Evolutionary conservation across 2,888 invertebrate genomes (phyloP), one percentile per base, ranked within the genome.

Genomic region (Orthonychiurus folsomi): DNA sequence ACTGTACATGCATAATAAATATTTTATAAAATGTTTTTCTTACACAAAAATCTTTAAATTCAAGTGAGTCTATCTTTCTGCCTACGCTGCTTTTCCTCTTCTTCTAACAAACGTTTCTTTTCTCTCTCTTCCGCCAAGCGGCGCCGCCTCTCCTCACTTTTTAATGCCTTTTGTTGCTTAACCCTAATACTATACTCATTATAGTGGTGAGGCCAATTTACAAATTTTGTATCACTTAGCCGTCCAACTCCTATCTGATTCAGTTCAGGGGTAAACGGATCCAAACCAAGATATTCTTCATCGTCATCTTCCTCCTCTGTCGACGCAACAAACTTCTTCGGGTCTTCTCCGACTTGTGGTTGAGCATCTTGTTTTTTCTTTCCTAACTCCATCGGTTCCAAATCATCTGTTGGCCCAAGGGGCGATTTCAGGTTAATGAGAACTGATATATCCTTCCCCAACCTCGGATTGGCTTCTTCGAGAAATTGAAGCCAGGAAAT

Each of bases 401-500:
- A 47, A 28, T 69, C 64, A 62, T 72, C 72, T 21, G 72, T 72
- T 12, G 71, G 67, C 21, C 78, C 80, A 21, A 82, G 77, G 5
- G 85, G 84, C 2, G 88, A 84, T 68, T 81, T 82, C 27, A 93
- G 80, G 48, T 86, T 88, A 75, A 96, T 95, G 64, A 94, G 83
- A 53, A 95, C 84, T n/a, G 92, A 88, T 73, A 90, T 83, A 66
- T 81, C 80, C 59, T 64, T 63, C 59, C 83, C 82, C 63, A 96
- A 78, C 12, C 80, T 76, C 0, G 90, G 87, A 78, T 92, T 91
- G 0, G 83, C 71, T 63, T 81, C 82, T 77, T 93, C 88, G 69
- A 93, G 76, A 73, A 87, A 81, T 60, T 91, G 83, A 74, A 94
- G 85, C 93, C 89, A 96, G 0, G 93, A 91, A n/a, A 94, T 78